Evolutionary conservation across 2,797 vertebrate species (phyloP).

Genomic region (Percopsis omiscomaycus): DNA sequence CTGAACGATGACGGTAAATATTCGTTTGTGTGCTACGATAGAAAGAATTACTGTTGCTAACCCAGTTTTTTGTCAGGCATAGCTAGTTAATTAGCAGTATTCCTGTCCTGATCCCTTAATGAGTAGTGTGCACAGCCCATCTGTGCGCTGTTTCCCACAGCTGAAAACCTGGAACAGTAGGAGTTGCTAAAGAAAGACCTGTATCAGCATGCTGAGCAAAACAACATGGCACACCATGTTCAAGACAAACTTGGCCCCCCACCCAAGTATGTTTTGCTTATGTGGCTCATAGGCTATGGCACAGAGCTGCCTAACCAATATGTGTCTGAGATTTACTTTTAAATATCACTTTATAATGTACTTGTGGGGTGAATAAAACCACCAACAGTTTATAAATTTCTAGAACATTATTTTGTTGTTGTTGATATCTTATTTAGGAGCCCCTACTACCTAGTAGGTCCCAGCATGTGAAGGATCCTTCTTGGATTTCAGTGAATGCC

Average conservation of each 20-base stretch:
- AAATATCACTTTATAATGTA: not conserved
- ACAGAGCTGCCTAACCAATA: not conserved
- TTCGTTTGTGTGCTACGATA: slow-evolving; percentile 17
- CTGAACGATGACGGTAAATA: slow-evolving; percentile 72
- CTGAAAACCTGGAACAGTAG: slow-evolving; percentile 6
- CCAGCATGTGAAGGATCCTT: slow-evolving; percentile 8
- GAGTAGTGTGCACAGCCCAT: slow-evolving; percentile 23
- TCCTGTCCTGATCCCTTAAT: slow-evolving; percentile 45
- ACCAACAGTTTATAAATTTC: not conserved
- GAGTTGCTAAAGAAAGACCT: slow-evolving; percentile 26
- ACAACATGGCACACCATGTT: slow-evolving; percentile 5
- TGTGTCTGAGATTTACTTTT: not conserved
- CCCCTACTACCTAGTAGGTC: not conserved
- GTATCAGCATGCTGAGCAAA: slow-evolving; percentile 38
- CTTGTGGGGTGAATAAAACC: not conserved
- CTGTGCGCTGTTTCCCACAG: slow-evolving; percentile 29
- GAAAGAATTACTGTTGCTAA: slow-evolving; percentile 33
- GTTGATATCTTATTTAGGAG: not conserved
- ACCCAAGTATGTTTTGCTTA: not conserved
- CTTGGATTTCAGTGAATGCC: slow-evolving; percentile 10
- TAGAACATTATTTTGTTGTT: not conserved
- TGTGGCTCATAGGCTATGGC: not conserved
- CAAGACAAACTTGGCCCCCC: not conserved
- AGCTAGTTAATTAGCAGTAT: slow-evolving; percentile 55
- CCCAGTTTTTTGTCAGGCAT: slow-evolving; percentile 24